phyloP scores from a whole-genome alignment of 2,888 invertebrate species.

The Aphodius granarius region DNA sequence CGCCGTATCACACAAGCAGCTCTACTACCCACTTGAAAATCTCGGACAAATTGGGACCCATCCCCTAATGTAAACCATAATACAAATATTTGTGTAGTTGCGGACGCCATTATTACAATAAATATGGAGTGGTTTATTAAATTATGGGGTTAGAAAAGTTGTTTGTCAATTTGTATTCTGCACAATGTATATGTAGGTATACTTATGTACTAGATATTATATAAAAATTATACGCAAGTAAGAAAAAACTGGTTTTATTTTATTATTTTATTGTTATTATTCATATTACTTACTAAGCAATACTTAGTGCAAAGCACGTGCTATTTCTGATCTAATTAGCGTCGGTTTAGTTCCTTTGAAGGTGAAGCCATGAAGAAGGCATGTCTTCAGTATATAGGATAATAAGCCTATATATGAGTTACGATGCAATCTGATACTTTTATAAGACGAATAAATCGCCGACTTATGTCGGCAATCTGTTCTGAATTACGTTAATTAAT shows the following conservation, averaged over 20 bases:
- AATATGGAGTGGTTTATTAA: not conserved
- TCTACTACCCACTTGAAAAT: conserved; percentile 25
- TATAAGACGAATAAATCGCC: not conserved
- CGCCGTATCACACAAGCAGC: conserved; percentile 23
- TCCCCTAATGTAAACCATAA: conserved; percentile 15
- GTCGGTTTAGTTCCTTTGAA: not conserved
- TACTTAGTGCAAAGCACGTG: not conserved
- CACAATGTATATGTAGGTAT: not conserved
- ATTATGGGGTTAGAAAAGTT: not conserved
- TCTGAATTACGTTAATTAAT: not conserved
- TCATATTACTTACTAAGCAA: too few species aligned
- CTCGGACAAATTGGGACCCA: conserved; percentile 31
- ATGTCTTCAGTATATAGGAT: too few species aligned
- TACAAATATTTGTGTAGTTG: conserved; percentile 29
- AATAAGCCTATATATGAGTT: not conserved
- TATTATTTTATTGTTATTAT: not conserved
- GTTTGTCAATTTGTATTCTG: not conserved
- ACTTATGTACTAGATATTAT: not conserved
- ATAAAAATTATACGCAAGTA: not conserved
- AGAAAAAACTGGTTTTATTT: not conserved
- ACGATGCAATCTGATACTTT: not conserved
- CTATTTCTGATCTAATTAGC: not conserved
- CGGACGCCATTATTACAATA: not conserved
- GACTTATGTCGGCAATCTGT: not conserved
- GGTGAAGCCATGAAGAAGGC: not conserved